A percentile compares a stretch with the other conserved stretches of the same genome.
Conservation (phyloP, 2,113 vertebrate species). For the Platysternon megacephalum region DNA sequence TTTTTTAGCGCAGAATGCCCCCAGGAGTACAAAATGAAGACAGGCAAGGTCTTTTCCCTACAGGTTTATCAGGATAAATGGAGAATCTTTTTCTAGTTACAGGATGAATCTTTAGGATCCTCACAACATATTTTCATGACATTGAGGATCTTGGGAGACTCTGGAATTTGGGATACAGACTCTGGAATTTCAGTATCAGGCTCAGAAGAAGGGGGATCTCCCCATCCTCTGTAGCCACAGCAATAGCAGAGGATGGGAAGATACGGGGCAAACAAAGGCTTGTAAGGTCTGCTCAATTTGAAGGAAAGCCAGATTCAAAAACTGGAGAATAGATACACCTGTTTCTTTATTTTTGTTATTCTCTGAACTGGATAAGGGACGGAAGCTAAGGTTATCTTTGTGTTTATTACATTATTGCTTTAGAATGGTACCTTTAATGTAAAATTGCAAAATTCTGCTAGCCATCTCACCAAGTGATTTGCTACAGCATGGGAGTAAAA, state of each 20-base stretch:
- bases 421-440: conserved; percentile 29
- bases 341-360: background rate
- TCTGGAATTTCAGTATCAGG: background rate
- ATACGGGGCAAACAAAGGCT: background rate
- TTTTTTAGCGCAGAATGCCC: too few relatives aligned
- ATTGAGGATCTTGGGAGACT: background rate
- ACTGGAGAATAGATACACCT: background rate
- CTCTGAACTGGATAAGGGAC: conserved; percentile 11
- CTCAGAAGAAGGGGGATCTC: background rate
- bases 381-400: conserved; percentile 35
- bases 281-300: background rate
- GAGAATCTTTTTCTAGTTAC: background rate
- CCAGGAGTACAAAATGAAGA: background rate
- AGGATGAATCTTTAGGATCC: background rate
- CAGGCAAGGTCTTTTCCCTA: background rate
- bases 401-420: background rate
- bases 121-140: background rate
- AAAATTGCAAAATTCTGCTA: conserved; percentile 37
- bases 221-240: background rate
- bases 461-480: conserved; percentile 35
- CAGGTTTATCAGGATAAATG: background rate
- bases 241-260: background rate
- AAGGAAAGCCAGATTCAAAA: background rate
- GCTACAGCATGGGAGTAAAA: conserved; percentile 36
- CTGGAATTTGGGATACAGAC: background rate